Evolutionary conservation across 2,888 invertebrate genomes (phyloP).

Genomic region (Thymelicus lineola): DNA sequence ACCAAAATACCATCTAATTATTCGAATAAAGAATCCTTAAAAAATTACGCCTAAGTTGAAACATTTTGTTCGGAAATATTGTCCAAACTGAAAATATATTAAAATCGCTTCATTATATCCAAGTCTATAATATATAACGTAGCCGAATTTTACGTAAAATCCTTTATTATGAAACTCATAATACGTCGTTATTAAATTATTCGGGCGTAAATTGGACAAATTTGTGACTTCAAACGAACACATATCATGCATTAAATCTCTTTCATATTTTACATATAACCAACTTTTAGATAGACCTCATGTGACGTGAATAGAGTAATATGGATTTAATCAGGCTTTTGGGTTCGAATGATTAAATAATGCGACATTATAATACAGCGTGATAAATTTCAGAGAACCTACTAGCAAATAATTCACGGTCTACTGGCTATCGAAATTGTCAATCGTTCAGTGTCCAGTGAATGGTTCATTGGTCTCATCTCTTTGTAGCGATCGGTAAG

Average conservation of each 20-base stretch:
- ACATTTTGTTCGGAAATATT: too few relatives aligned
- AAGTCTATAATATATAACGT: too few relatives aligned
- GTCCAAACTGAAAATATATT: too few relatives aligned
- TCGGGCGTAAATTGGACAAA: slow-evolving; percentile 16
- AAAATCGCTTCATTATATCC: too few relatives aligned
- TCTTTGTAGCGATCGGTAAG: slow-evolving; percentile 45
- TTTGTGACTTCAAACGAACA: slow-evolving; percentile 19
- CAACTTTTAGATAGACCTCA: slow-evolving; percentile 14
- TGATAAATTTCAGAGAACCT: slow-evolving; percentile 32
- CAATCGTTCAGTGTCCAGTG: slow-evolving; percentile 40
- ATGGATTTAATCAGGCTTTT: slow-evolving; percentile 31
- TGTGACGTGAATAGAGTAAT: slow-evolving; percentile 28
- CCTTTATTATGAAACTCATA: slow-evolving; percentile 12
- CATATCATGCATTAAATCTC: slow-evolving; percentile 26
- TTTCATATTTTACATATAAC: slow-evolving; percentile 27
- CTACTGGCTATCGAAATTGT: slow-evolving; percentile 23
- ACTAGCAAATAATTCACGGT: slow-evolving; percentile 25
- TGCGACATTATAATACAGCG: slow-evolving; percentile 32
- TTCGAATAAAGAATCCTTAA: too few relatives aligned
- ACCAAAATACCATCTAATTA: too few relatives aligned
- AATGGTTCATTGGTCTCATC: slow-evolving; percentile 18
- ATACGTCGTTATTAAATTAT: background rate
- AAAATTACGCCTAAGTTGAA: too few relatives aligned
- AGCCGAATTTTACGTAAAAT: background rate
- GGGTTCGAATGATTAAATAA: slow-evolving; percentile 33